A percentile compares a stretch with the other conserved stretches of the same genome.
Evolutionary conservation across 2,113 vertebrate species (phyloP).

Genomic region (Mirounga angustirostris): DNA sequence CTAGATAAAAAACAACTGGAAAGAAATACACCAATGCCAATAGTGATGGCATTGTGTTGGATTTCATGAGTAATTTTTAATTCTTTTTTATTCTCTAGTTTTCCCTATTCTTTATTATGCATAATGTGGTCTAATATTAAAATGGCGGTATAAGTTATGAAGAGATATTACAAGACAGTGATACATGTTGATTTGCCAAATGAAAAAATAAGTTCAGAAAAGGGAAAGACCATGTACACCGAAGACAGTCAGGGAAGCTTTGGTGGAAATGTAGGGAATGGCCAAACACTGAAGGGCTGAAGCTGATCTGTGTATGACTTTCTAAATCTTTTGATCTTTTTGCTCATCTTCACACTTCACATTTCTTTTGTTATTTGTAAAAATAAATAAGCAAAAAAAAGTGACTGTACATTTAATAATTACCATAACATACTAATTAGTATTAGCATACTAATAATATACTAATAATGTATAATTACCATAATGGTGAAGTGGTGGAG

Average conservation of each 20-base stretch:
- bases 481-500: not conserved
- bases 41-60: not conserved
- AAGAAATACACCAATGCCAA: not conserved
- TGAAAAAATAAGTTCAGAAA: not conserved
- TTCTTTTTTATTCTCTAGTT: not conserved
- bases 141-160: not conserved
- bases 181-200: not conserved
- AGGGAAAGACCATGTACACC: not conserved
- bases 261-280: not conserved
- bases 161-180: not conserved
- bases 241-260: not conserved
- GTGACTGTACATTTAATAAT: not conserved
- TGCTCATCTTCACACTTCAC: not conserved
- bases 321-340: not conserved
- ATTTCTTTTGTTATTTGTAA: conserved; percentile 5
- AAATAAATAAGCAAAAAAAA: not conserved
- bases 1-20: not conserved
- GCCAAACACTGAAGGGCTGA: not conserved
- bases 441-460: not conserved
- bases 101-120: not conserved
- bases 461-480: not conserved
- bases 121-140: not conserved
- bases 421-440: not conserved
- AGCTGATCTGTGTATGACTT: not conserved
- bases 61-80: not conserved